Evolutionary conservation across 2,113 vertebrate species (phyloP), one percentile per base, ranked within the genome.

Genomic region (Xerus inauris): DNA sequence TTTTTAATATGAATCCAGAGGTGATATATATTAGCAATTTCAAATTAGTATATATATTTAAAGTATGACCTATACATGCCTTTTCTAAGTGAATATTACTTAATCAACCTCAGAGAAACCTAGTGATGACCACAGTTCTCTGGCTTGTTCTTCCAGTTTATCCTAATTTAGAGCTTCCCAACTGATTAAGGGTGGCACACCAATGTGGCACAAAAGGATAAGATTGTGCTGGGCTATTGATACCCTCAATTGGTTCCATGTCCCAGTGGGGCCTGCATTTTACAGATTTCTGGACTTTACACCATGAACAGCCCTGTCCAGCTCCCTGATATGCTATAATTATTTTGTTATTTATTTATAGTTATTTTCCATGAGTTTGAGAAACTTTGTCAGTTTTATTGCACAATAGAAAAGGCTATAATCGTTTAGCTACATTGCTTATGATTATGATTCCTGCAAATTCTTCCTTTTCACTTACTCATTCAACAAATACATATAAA

Each of bases 131-230:
- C 35, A 76, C 11, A 82, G n/a, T 97, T 91, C 42, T 91, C 79
- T 82, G 94, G 40, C 28, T 49, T 11, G 49, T 57, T 59, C 76
- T 92, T 82, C 28, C 40, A 62, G 35, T 72, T 96, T 59, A 26
- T 90, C 38, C 85, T 82, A 42, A 87, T 89, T 83, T 10, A 73
- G 42, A 75, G 49, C n/a, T 95, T 92, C 71, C 69, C 42, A 94
- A 0, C 40, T 77, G 42, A 22, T 94, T 38, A 38, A 13, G 77
- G 73, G 1, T 9, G 13, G n/a, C 40, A 75, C 12, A 24, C 35
- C 79, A 6, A 67, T n/a, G 19, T 24, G 65, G 62, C n/a, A 47
- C n/a, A 91, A 30, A 47, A 86, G 12, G 16, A 54, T 17, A 77
- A 83, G 62, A 24, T 47, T 89, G 6, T 86, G 22, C 38, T 54